Evolutionary conservation across 2,797 vertebrate genomes (phyloP).

Genomic region (Sebastes hubbsi): DNA sequence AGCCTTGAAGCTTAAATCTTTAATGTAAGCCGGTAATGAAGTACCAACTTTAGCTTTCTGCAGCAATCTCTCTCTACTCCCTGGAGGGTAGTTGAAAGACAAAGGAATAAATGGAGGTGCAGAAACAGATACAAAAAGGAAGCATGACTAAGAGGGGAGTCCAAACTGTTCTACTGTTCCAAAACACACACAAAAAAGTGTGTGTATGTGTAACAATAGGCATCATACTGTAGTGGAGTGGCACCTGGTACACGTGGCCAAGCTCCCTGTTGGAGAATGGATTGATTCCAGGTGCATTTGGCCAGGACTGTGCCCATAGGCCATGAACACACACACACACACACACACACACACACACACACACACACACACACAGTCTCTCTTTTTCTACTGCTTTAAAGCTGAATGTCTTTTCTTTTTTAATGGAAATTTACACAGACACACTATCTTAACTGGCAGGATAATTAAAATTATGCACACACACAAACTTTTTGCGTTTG

Average conservation of each 20-base stretch:
- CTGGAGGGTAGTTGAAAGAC: conserved; percentile 62
- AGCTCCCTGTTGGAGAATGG: conserved; percentile 33
- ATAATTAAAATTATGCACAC: conserved; percentile 25
- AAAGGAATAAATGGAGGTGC: conserved; percentile 50
- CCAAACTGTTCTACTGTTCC: conserved; percentile 24
- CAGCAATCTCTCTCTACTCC: conserved; percentile 47
- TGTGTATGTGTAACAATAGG: conserved; percentile 22
- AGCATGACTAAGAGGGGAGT: conserved; percentile 24
- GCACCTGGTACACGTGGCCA: conserved; percentile 40
- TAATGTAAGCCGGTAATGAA: conserved; percentile 80
- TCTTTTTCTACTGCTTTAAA: not conserved
- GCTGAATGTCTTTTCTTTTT: not conserved
- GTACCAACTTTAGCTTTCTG: conserved; percentile 63
- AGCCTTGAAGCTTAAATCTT: conserved; percentile 73
- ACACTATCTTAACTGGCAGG: conserved; percentile 13
- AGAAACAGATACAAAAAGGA: conserved; percentile 15
- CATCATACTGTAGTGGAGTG: conserved; percentile 4
- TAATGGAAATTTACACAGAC: not conserved
- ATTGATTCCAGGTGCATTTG: conserved; percentile 55
- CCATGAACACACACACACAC: conserved; percentile 10
- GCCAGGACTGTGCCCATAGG: not conserved
- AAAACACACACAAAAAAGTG: not conserved
- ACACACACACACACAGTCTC: conserved; percentile 10
- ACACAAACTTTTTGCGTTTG: not conserved
- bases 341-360: conserved; percentile 26